Percentiles rank a stretch among this genome's conserved stretches.
These are phyloP conservation scores for Xestia rhomboidea DNA, from an alignment of 2,888 invertebrate species.

Conservation along the genomic window DNA sequence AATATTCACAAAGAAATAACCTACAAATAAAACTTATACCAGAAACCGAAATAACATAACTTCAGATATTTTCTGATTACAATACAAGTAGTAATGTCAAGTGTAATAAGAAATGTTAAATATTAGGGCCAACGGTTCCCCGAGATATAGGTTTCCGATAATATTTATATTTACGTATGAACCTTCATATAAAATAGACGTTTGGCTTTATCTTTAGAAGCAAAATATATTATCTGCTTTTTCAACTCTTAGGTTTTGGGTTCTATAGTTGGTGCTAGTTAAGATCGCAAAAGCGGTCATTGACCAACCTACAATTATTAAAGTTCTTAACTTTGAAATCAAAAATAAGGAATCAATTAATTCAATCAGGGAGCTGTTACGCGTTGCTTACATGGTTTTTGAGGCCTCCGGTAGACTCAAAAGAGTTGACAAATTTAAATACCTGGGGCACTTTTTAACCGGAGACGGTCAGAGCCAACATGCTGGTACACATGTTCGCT, in stretches of 20 bases:
- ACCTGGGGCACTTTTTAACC: no score
- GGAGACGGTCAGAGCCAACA: no score
- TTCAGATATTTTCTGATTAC: slow-evolving; percentile 39
- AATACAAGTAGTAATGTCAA: slow-evolving; percentile 39
- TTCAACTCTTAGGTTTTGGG: neutral
- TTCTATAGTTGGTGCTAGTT: no score
- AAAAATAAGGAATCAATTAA: no score
- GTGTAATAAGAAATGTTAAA: slow-evolving; percentile 51
- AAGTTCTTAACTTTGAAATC: no score
- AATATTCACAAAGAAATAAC: slow-evolving; percentile 31
- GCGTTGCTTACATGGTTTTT: no score
- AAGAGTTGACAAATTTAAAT: no score
- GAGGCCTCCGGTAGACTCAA: no score
- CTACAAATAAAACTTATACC: slow-evolving; percentile 19
- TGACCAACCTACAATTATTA: no score
- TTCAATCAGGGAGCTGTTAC: no score
- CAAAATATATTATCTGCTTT: neutral
- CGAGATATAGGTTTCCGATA: slow-evolving; percentile 40
- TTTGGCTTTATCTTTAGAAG: slow-evolving; percentile 7
- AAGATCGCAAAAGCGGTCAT: no score
- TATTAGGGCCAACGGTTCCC: slow-evolving; percentile 44
- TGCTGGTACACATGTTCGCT: no score
- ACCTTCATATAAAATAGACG: slow-evolving; percentile 10
- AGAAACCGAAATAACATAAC: slow-evolving; percentile 15
- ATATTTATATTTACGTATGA: slow-evolving; percentile 36